Evolutionary conservation across 2,888 invertebrate species (phyloP), one percentile per base, ranked within the genome.

Genomic region (Diachrysia chrysitis): DNA sequence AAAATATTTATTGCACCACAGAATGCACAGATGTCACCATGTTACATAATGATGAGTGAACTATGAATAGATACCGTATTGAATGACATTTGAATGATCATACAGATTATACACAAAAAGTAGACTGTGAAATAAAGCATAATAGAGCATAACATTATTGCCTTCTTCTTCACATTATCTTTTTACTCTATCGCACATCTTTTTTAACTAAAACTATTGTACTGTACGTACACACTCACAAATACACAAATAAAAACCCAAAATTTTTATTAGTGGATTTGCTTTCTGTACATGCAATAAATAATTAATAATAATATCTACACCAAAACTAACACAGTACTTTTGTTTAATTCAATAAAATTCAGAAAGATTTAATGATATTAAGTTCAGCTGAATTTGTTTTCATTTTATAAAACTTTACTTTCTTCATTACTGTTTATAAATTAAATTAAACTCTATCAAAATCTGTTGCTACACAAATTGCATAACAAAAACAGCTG

Each of bases 401-500:
- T 25, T 25, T 5, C 25, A 25, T 25, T 25, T 2, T n/a, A n/a
- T n/a, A n/a, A n/a, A n/a, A n/a, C n/a, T n/a, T n/a, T n/a, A n/a
- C n/a, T n/a, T n/a, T n/a, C n/a, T n/a, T n/a, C n/a, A n/a, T n/a
- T n/a, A n/a, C n/a, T n/a, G n/a, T n/a, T n/a, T n/a, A n/a, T n/a
- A n/a, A n/a, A n/a, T n/a, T n/a, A n/a, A 25, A 25, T 25, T 10
- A 32, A 32, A 32, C 32, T 32, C 10, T 10, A 32, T 4, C 42
- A 42, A 42, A 42, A n/a, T 42, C 42, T 42, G 42, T 42, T 19
- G 48, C 12, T 51, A 19, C 10, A 48, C 7, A 48, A 9, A 19
- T 19, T 17, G 35, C 66, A 77, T 65, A 71, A 76, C 57, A 62
- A 55, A 82, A 89, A 89, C 93, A 93, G 93, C 93, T 93, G 93